Evolutionary conservation across 2,113 vertebrate genomes (phyloP), one percentile per base, ranked within the genome.

Genomic region (Fukomys damarensis): DNA sequence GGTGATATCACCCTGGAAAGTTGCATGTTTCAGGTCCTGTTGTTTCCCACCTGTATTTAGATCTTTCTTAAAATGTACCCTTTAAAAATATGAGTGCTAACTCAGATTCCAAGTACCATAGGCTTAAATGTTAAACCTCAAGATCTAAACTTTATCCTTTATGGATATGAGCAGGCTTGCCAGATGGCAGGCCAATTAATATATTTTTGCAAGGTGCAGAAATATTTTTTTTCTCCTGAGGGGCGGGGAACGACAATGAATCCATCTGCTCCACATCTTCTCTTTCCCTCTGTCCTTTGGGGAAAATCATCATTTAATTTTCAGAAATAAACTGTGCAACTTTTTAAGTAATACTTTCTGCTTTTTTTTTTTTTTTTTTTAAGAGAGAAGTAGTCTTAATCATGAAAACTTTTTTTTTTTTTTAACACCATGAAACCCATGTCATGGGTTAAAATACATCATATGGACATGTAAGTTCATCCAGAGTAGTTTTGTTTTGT

Each of bases 111-210:
- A 96, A 52, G 95, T 88, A 90, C 85, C 84, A 92, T 56, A 84
- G 92, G 70, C 92, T 96, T 96, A 95, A 95, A 97, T 97, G 95
- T 96, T 96, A 97, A 96, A 91, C 96, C 77, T 97, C 70, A 92
- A 86, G 95, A 70, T 95, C 89, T 94, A 93, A 92, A 97, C 97
- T 94, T 91, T 94, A 94, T 96, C 95, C 94, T 91, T 93, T 96
- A 77, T 96, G 94, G 80, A 74, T 92, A 54, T 96, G 90, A 95
- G 72, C 92, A 92, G 92, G 70, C 90, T 97, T 95, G 87, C 97
- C 96, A 98, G 97, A 96, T 98, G 97, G 95, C 87, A 95, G 87
- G 84, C 95, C 97, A 96, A 96, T 98, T 97, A 97, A 95, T 97
- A 96, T 95, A 97, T 88, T 97, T 79, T 97, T 96, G 95, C 94